Evolutionary conservation across 2,888 invertebrate genomes (phyloP).

Genomic region (Acanthosepion pharaonis): DNA sequence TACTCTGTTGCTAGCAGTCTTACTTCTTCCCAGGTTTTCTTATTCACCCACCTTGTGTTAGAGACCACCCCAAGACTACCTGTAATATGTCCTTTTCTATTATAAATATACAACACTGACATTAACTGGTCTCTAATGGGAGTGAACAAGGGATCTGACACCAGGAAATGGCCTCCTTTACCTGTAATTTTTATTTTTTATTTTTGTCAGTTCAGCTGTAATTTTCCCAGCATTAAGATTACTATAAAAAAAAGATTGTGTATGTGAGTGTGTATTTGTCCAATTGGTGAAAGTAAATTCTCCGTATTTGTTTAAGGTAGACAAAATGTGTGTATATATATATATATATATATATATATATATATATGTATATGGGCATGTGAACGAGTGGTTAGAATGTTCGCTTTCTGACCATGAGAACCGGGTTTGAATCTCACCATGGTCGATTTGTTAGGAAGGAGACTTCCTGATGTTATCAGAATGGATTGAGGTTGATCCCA

Average conservation of each 20-base stretch:
- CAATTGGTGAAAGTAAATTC: no score
- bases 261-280: background rate
- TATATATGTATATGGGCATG: no score
- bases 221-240: background rate
- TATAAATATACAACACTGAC: background rate
- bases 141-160: background rate
- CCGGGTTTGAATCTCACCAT: no score
- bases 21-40: background rate
- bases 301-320: no score
- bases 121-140: background rate
- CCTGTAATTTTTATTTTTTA: background rate
- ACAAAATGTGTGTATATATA: no score
- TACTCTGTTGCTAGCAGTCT: background rate
- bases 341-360: no score
- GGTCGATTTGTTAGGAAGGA: no score
- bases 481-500: no score
- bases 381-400: no score
- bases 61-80: background rate
- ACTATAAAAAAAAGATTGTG: background rate
- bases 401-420: no score
- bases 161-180: background rate
- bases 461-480: no score
- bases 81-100: background rate
- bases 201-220: background rate
- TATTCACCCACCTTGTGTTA: background rate